These are phyloP conservation scores for Onychostoma macrolepis DNA, from an alignment of 2,113 vertebrate species.

Conservation along the genomic window DNA sequence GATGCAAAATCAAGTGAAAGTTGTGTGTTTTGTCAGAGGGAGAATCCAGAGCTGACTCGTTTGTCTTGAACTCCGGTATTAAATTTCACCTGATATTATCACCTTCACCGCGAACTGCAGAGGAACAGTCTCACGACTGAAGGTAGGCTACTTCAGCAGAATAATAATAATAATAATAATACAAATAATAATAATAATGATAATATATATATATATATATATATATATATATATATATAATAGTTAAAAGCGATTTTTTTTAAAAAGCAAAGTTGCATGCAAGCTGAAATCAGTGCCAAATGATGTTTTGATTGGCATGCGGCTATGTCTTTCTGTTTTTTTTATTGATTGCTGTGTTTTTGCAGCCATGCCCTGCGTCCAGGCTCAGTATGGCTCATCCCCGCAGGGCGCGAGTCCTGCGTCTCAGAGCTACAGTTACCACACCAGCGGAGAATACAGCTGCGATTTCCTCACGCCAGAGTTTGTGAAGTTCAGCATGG, in stretches of 20 bases:
- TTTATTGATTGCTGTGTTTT: constrained; percentile 75
- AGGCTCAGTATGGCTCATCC: constrained; percentile 99
- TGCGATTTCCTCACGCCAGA: constrained; percentile 99
- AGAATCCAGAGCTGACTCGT: constrained; percentile 69
- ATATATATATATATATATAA: background rate
- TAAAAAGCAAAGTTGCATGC: background rate
- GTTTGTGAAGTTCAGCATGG: constrained; percentile 99
- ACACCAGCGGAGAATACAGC: constrained; percentile 97
- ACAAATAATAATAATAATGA: too few species aligned
- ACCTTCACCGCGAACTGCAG: constrained; percentile 86
- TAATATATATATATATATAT: too few species aligned
- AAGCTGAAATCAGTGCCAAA: background rate
- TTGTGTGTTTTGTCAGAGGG: constrained; percentile 73
- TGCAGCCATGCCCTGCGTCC: constrained; percentile 99
- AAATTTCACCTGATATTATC: constrained; percentile 77
- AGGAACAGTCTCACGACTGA: constrained; percentile 84
- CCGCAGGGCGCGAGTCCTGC: constrained; percentile 99
- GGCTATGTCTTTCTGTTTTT: constrained; percentile 50
- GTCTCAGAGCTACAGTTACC: constrained; percentile 99
- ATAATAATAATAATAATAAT: too few species aligned
- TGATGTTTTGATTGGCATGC: background rate
- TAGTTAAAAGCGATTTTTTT: background rate
- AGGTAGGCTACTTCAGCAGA: constrained; percentile 75
- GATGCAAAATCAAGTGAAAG: constrained; percentile 49
- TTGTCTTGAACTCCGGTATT: constrained; percentile 77